Evolutionary conservation across 1,140 invertebrate species (phyloP).

Genomic region (Tetramorium alpestre): DNA sequence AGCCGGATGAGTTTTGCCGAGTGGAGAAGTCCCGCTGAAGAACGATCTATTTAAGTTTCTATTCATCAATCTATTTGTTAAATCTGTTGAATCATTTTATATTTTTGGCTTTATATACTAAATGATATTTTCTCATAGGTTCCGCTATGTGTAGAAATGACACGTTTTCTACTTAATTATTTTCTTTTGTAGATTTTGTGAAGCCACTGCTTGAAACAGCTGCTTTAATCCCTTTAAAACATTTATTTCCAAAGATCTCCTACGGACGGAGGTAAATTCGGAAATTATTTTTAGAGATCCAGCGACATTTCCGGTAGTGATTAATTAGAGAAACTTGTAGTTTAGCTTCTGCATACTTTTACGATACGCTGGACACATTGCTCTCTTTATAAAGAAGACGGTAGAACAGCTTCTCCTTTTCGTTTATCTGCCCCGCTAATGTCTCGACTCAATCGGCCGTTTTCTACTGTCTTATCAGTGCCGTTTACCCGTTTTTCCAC

Average conservation of each 20-base stretch:
- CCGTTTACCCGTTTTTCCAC: constrained; percentile 53
- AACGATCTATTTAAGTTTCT: background rate
- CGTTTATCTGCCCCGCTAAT: constrained; percentile 21
- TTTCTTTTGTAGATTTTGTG: background rate
- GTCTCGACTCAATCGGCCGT: background rate
- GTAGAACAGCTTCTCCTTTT: constrained; percentile 28
- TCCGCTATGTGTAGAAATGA: no score
- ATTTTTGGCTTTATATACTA: background rate
- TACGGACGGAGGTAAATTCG: background rate
- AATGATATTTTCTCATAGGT: background rate
- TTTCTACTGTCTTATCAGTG: constrained; percentile 36
- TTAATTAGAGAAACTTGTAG: constrained; percentile 39
- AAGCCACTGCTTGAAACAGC: background rate
- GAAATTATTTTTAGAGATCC: constrained; percentile 14
- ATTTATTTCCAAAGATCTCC: constrained; percentile 6
- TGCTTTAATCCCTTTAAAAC: background rate
- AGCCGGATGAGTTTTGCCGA: constrained; percentile 30
- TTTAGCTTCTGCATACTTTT: background rate
- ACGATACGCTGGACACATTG: background rate
- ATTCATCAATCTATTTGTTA: background rate
- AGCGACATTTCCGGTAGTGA: constrained; percentile 5
- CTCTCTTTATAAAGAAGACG: constrained; percentile 37
- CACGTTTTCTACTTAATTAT: background rate
- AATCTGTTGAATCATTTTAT: background rate
- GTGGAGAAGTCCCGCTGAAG: background rate